phyloP scores from a whole-genome alignment of 2,888 invertebrate genomes.

The Phania funesta region DNA sequence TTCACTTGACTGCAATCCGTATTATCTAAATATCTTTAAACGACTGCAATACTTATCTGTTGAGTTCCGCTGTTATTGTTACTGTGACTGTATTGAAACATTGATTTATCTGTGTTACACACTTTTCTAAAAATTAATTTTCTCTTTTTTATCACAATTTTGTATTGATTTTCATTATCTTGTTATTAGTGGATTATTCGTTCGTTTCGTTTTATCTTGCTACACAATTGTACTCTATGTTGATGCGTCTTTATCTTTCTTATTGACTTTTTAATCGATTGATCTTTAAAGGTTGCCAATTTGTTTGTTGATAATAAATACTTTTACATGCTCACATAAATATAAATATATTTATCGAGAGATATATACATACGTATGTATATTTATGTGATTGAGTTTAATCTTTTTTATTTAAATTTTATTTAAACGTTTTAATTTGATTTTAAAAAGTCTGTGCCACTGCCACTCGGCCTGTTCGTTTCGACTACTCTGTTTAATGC shows the following conservation, averaged over 20 bases:
- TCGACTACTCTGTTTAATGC: slow-evolving; percentile 71
- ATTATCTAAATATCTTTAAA: slow-evolving; percentile 67
- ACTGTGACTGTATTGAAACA: slow-evolving; percentile 8
- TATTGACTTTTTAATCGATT: slow-evolving; percentile 33
- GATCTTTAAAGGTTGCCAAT: slow-evolving; percentile 46
- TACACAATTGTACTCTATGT: not conserved
- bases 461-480: slow-evolving; percentile 74
- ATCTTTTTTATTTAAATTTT: slow-evolving; percentile 47
- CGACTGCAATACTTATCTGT: slow-evolving; percentile 69
- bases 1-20: slow-evolving; percentile 46
- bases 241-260: slow-evolving; percentile 1
- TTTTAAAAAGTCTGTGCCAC: slow-evolving; percentile 69
- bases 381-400: slow-evolving; percentile 8
- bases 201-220: slow-evolving; percentile 43
- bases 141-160: not conserved
- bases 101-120: slow-evolving; percentile 28
- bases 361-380: not conserved
- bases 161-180: slow-evolving; percentile 32
- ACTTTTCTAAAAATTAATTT: slow-evolving; percentile 21
- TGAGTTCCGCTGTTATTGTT: slow-evolving; percentile 35
- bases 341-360: slow-evolving; percentile 37
- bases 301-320: slow-evolving; percentile 44
- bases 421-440: slow-evolving; percentile 41
- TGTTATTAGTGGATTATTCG: slow-evolving; percentile 48
- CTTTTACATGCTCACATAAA: slow-evolving; percentile 13